Base-by-base conservation (phyloP, 2,797 vertebrate species). In the Phoebastria nigripes region DNA sequence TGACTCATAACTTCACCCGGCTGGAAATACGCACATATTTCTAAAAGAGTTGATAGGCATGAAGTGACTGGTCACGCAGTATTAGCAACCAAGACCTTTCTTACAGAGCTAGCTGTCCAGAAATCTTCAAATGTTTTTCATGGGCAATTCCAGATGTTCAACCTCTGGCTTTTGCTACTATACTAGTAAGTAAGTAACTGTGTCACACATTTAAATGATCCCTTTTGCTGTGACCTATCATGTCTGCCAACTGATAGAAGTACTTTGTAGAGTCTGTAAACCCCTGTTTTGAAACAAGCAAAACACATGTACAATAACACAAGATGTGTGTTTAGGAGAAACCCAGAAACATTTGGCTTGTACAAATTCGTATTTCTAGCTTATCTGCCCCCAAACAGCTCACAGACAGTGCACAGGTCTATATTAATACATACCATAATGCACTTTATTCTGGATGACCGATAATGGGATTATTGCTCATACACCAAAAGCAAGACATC, bases 381-480 rank as follows among this genome's bases (percentile, higher is more conserved):
- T 96, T 89, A 85, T 82, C 80, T 87, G 51, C 80, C 63, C 56
- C 74, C 54, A 89, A 10, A 91, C 29, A 80, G 77, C 77, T 91
- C 73, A 61, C 67, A 86, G 62, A 56, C 4, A 5, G 41, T 69
- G 54, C 59, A 81, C 1, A 54, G 44, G 51, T 94, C 80, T 88
- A 11, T 56, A 89, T 70, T 89, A 91, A 84, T 54, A 76, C 42
- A 93, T 25, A 80, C 22, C 51, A 67, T 61, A 80, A 90, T 89
- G 73, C 82, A 90, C 67, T 79, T 95, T 89, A 89, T 93, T 94
- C 80, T 95, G 85, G 74, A 80, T 94, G 94, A 79, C 79, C 94
- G 82, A 82, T 95, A 95, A 95, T 89, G 67, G 89, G 85, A 94
- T 96, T 97, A 94, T 52, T 94, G 89, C 81, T 96, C 77, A 52